Evolutionary conservation across 2,888 invertebrate genomes (phyloP), one percentile per base, ranked within the genome.

Genomic region (Tridacna crocea): DNA sequence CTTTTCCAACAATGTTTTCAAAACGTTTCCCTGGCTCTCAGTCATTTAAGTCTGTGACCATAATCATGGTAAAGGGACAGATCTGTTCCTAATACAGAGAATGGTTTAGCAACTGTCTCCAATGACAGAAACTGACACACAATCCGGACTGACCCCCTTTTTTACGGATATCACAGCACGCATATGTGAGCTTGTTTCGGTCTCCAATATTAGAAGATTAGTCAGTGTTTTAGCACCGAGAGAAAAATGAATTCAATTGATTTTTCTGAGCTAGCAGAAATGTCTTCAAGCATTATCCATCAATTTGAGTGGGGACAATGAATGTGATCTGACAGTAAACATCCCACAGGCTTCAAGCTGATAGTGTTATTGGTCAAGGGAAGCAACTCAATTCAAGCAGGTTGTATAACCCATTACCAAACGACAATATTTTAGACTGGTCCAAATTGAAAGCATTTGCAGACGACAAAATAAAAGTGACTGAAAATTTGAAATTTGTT

Each of bases 201-300:
- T 61, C 75, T 55, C 72, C 79, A 79, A 79, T 82, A 82, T 75
- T 77, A 63, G 72, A 76, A 70, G 76, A 79, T 82, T 82, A 77
- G 76, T 66, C 76, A 66, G 46, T 65, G 76, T 76, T 77, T 77
- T 76, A 77, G 75, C 65, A 72, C 83, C 79, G 79, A 80, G 79
- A 83, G 73, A 83, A 79, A 80, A 83, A 83, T 83, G 83, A 83
- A 79, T 83, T 70, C 76, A 83, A 83, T 83, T 83, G 83, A 83
- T 83, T 83, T 83, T 83, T 79, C 74, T 24, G 36, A 66, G 72
- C 72, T 75, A 65, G 65, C 79, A 72, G 77, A 80, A 77, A 83
- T 77, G 83, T 80, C 83, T 83, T 80, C 47, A 51, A 77, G 83
- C 65, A 80, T 77, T 83, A 79, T 83, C 75, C 83, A 83, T 83